Percentiles rank a stretch among this genome's conserved stretches.
Conservation (phyloP, 2,797 vertebrate species). For the Macrochelys suwanniensis region DNA sequence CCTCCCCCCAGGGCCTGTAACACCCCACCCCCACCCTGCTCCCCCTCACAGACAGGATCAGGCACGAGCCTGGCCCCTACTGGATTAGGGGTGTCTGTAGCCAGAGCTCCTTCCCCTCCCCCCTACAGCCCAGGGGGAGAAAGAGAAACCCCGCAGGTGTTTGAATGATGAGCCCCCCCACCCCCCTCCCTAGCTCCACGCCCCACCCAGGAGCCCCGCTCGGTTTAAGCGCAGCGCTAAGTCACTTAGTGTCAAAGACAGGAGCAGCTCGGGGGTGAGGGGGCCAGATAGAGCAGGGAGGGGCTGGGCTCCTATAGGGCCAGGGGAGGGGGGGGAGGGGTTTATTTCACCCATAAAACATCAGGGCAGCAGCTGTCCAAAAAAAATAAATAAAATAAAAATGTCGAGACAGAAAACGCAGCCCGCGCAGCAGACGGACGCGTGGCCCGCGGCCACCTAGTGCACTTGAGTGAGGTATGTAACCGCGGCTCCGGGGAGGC, state of each 20-base stretch:
- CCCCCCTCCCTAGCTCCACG: constrained; percentile 24
- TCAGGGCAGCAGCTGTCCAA: background rate
- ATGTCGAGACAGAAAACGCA: too few relatives aligned
- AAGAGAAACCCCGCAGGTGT: background rate
- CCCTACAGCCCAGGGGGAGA: too few relatives aligned
- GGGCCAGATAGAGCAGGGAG: background rate
- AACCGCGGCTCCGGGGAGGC: constrained; percentile 43
- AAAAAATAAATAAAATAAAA: background rate
- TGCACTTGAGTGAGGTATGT: constrained; percentile 56
- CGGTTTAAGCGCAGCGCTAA: too few relatives aligned
- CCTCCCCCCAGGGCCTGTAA: constrained; percentile 17
- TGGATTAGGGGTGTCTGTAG: too few relatives aligned
- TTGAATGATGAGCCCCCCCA: background rate
- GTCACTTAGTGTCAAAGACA: too few relatives aligned
- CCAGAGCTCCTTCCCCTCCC: too few relatives aligned
- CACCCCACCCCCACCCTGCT: background rate
- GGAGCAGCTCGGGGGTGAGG: background rate
- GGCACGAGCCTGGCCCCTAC: background rate
- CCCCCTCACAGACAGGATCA: background rate
- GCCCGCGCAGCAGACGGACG: background rate
- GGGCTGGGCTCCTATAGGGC: background rate
- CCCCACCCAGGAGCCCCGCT: background rate
- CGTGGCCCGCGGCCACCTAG: background rate
- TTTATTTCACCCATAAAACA: background rate
- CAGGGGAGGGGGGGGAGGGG: background rate